A percentile compares a stretch with the other conserved stretches of the same genome.
These are phyloP conservation scores for Callocephalon fimbriatum DNA, from an alignment of 2,113 vertebrate species.

Conservation along the genomic window DNA sequence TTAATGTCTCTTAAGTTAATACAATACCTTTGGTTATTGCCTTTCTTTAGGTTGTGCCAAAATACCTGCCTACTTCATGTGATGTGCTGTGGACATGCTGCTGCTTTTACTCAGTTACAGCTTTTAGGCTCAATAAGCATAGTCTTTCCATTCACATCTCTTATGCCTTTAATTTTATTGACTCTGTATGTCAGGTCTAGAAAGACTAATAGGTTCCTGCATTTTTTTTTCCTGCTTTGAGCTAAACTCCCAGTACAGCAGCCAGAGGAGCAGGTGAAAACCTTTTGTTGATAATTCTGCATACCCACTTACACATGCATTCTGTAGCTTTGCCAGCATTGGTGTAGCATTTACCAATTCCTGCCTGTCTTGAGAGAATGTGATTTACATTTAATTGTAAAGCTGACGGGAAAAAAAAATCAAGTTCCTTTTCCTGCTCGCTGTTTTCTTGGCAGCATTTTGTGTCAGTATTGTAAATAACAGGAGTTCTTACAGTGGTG, in stretches of 20 bases:
- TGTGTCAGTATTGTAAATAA: not conserved
- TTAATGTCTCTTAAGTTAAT: not conserved
- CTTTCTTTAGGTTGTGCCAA: not conserved
- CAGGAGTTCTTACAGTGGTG: not conserved
- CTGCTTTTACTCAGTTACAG: not conserved
- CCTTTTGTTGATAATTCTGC: not conserved
- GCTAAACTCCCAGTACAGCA: conserved; percentile 1
- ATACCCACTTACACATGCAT: accelerated
- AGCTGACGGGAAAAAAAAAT: not conserved
- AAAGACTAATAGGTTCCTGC: not conserved
- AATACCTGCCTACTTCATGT: not conserved
- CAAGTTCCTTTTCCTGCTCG: not conserved
- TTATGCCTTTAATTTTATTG: not conserved
- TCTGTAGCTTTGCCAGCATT: not conserved
- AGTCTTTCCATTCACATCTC: not conserved
- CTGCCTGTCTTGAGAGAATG: not conserved
- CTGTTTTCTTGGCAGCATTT: not conserved
- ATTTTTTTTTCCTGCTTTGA: not conserved
- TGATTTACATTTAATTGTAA: not conserved
- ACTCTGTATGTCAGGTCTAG: not conserved
- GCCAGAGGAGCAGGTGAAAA: not conserved
- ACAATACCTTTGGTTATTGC: not conserved
- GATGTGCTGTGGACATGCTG: not conserved
- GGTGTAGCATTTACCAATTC: not conserved
- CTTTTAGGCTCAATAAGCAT: not conserved